These are phyloP conservation scores for Notoglanidium macrostoma DNA, from an alignment of 2,797 vertebrate genomes.

Conservation along the genomic window DNA sequence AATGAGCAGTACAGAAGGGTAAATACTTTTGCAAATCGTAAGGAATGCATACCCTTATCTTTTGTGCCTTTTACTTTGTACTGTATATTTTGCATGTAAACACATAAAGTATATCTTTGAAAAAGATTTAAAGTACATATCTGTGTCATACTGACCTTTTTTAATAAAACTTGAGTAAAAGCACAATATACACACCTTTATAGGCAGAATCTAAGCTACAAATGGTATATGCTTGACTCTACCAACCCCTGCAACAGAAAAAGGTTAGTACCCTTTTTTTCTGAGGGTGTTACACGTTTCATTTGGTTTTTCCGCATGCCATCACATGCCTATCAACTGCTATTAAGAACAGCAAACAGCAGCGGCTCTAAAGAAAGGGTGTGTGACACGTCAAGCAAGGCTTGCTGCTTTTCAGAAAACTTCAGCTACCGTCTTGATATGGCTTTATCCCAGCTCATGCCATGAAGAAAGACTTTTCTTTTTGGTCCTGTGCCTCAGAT, in stretches of 20 bases:
- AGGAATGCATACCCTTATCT: too few relatives aligned
- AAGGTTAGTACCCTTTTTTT: background rate
- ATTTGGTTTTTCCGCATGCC: background rate
- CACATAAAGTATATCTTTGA: background rate
- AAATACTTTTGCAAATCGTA: too few relatives aligned
- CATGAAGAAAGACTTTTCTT: constrained; percentile 47
- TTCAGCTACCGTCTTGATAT: too few relatives aligned
- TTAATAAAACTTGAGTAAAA: background rate
- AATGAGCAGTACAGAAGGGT: too few relatives aligned
- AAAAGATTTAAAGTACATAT: background rate
- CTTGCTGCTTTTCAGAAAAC: background rate
- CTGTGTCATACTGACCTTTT: background rate
- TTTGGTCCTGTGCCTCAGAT: constrained; percentile 34
- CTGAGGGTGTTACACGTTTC: background rate
- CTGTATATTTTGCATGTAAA: too few relatives aligned
- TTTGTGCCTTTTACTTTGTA: too few relatives aligned
- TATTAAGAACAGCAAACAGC: background rate
- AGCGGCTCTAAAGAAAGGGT: background rate
- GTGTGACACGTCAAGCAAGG: background rate
- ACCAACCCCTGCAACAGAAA: background rate
- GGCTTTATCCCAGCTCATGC: background rate
- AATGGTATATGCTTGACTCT: background rate
- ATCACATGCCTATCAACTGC: too few relatives aligned
- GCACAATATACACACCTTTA: background rate
- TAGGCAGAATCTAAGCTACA: background rate